These are phyloP conservation scores for Tenthredo livida DNA, from an alignment of 2,888 invertebrate species.

Conservation along the genomic window DNA sequence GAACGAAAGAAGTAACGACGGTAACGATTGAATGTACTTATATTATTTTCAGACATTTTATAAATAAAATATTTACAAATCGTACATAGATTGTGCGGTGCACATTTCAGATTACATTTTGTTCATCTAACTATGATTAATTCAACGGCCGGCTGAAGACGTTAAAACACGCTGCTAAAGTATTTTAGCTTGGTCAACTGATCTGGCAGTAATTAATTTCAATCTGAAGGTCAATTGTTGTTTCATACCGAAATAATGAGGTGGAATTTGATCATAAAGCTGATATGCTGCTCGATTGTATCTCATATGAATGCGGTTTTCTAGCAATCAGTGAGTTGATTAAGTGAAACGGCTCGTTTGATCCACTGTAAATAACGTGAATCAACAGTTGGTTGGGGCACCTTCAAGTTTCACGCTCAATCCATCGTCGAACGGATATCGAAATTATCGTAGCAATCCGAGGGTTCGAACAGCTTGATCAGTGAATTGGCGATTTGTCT, in stretches of 20 bases:
- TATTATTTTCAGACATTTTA: constrained; percentile 4
- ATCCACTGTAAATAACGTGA: neutral
- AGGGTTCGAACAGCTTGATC: constrained; percentile 67
- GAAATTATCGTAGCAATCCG: constrained; percentile 63
- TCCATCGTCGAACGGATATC: constrained; percentile 17
- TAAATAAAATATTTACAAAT: constrained; percentile 29
- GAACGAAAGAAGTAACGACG: constrained; percentile 55
- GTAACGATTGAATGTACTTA: constrained; percentile 52
- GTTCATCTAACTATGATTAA: neutral
- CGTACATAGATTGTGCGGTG: neutral
- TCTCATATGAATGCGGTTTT: neutral
- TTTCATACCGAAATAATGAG: too few species aligned
- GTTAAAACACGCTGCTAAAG: neutral
- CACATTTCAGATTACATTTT: neutral
- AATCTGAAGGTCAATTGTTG: neutral
- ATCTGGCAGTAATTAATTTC: neutral
- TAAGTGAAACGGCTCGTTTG: neutral
- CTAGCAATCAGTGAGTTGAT: neutral
- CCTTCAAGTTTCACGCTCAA: neutral
- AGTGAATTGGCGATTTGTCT: constrained; percentile 68
- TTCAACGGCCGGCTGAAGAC: neutral
- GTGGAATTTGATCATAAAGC: neutral
- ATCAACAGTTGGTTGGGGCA: neutral
- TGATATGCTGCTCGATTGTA: neutral
- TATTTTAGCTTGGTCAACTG: neutral